Evolutionary conservation across 2,797 vertebrate species (phyloP), one percentile per base, ranked within the genome.

Genomic region (Rhinella marina): DNA sequence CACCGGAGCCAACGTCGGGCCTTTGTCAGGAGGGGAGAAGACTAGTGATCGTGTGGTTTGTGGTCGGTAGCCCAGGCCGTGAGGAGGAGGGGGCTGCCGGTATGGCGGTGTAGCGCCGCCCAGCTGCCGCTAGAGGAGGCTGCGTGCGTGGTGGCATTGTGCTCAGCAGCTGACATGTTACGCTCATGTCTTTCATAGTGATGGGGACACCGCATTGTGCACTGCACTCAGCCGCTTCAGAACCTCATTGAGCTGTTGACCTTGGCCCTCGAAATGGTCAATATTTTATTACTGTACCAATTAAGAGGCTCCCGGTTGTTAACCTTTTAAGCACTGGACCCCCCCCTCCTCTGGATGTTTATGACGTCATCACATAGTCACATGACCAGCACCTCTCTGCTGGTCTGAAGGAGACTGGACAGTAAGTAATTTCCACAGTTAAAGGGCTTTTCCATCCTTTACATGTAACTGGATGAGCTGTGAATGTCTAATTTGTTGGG

Each of bases 21-120:
- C 83, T 85, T 85, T 85, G 83, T 85, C 72, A 13, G 52, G 52
- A 64, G 72, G 12, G 41, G 41, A 62, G 56, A 75, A 72, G 82
- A 62, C 27, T 14, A 68, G 66, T 13, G 21, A 2, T 3, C 8
- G 72, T 14, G 48, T 19, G 72, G 41, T 19, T 2, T 50, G 41
- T 75, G 72, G 2, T 48, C 41, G 41, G 41, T 41, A 41, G 41
- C 41, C 5, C 29, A 41, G 68, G 29, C 16, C 29, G 29, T 5
- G 64, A 66, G 66, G 12, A 48, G 70, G 17, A 48, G 19, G 29
- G 8, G 29, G 8, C 25, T 52, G 41, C 72, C 41, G 41, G 41
- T 16, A 70, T 32, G 68, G 27, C 27, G 6, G 27, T 17, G 29
- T 70, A 70, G 27, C 4, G 48, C 19, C 23, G 41, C 16, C 5